Conservation (phyloP, 2,113 vertebrate genomes). For the Martes martes region DNA sequence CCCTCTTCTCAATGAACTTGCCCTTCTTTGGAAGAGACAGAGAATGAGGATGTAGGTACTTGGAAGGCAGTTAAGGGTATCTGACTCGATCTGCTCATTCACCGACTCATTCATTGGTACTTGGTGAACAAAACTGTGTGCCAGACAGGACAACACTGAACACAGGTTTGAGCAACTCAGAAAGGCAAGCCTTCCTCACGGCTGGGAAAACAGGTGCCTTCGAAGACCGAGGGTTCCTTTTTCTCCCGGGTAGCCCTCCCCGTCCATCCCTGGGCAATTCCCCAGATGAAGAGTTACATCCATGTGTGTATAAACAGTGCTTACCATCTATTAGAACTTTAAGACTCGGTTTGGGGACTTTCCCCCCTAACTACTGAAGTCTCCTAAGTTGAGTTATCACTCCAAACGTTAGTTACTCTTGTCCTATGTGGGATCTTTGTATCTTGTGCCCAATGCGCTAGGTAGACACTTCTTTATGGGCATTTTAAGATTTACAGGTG, state of each 20-base stretch:
- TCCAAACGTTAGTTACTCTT: not conserved
- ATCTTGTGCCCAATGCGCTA: not conserved
- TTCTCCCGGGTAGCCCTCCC: not conserved
- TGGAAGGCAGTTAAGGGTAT: not conserved
- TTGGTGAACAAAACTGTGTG: not conserved
- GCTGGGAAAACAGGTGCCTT: rapidly evolving
- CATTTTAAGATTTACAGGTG: constrained; percentile 26
- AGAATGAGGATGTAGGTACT: not conserved
- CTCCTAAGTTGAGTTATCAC: not conserved
- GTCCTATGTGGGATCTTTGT: not conserved
- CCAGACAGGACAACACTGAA: not conserved
- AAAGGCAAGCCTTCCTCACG: not conserved
- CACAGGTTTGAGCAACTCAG: not conserved
- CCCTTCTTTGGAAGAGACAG: not conserved
- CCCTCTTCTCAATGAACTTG: not conserved
- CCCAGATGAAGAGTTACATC: rapidly evolving
- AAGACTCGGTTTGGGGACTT: not conserved
- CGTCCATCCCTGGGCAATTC: not conserved
- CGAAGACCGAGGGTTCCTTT: not conserved
- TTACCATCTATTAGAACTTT: not conserved
- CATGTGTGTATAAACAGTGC: rapidly evolving
- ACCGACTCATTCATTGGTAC: not conserved
- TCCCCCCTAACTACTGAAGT: rapidly evolving
- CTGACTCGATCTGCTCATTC: not conserved
- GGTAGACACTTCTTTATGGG: not conserved